These are phyloP conservation scores for Penaeus indicus DNA, from an alignment of 1,140 invertebrate genomes.

Conservation along the genomic window DNA sequence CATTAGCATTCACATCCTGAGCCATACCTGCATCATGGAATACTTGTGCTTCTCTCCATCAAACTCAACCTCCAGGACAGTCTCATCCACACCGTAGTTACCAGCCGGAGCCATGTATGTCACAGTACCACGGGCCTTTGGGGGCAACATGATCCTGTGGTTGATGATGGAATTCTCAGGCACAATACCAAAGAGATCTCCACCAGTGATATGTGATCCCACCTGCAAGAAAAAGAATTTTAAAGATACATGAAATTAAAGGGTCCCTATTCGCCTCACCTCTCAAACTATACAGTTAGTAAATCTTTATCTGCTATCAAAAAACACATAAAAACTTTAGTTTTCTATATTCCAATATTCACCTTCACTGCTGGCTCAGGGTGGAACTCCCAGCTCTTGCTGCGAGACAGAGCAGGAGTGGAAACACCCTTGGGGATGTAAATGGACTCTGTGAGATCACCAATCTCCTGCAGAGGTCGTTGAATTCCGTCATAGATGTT, in stretches of 20 bases:
- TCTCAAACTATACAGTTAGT: too few relatives aligned
- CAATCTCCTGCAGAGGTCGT: constrained; percentile 96
- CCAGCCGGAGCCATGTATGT: constrained; percentile 95
- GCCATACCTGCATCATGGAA: constrained; percentile 89
- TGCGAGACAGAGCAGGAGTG: constrained; percentile 88
- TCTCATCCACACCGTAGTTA: constrained; percentile 93
- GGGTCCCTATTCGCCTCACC: too few relatives aligned
- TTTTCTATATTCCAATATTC: constrained; percentile 63
- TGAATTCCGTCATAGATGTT: constrained; percentile 99
- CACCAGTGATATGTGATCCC: constrained; percentile 97
- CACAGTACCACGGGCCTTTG: constrained; percentile 94
- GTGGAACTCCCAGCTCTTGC: constrained; percentile 92
- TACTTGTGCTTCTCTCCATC: constrained; percentile 94
- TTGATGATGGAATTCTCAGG: constrained; percentile 98
- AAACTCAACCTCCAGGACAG: constrained; percentile 97
- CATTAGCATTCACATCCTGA: background rate
- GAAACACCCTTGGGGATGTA: constrained; percentile 99
- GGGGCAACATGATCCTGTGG: constrained; percentile 95
- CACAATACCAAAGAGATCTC: constrained; percentile 96
- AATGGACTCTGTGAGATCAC: constrained; percentile 93
- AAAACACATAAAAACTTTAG: too few relatives aligned
- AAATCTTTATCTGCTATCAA: too few relatives aligned
- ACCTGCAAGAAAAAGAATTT: constrained; percentile 73
- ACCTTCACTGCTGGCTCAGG: constrained; percentile 86
- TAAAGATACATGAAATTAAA: background rate